Percentiles rank a stretch among this genome's conserved stretches.
Evolutionary conservation across 1,140 invertebrate genomes (phyloP).

Genomic region (Eupristina koningsbergeri): DNA sequence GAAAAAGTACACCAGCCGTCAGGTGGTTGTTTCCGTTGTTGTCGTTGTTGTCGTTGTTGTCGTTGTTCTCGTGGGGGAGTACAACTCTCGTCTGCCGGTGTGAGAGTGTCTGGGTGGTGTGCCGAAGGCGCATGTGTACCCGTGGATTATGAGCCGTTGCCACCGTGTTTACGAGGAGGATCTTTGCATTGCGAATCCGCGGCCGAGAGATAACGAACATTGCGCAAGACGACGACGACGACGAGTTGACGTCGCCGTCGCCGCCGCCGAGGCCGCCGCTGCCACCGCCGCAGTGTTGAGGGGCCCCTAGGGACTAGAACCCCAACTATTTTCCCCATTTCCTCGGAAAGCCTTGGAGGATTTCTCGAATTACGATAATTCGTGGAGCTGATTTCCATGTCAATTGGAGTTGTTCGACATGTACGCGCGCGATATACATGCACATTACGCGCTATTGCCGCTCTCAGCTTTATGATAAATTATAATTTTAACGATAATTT

Average conservation of each 20-base stretch:
- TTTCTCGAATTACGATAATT: not conserved
- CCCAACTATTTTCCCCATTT: too few relatives aligned
- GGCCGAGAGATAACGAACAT: constrained; percentile 23
- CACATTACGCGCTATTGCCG: not conserved
- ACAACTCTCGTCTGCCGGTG: too few relatives aligned
- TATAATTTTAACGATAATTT: not conserved
- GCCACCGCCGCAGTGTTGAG: not conserved
- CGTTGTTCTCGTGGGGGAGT: too few relatives aligned
- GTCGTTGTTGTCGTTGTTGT: too few relatives aligned
- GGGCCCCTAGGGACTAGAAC: not conserved
- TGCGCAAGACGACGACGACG: not conserved
- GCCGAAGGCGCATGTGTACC: not conserved
- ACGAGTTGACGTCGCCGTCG: too few relatives aligned
- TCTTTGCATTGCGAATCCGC: constrained; percentile 9
- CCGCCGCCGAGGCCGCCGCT: not conserved
- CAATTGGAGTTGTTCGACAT: not conserved
- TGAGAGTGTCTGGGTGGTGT: too few relatives aligned
- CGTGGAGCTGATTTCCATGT: not conserved
- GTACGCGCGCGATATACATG: not conserved
- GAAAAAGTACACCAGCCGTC: too few relatives aligned
- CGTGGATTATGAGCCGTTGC: constrained; percentile 59
- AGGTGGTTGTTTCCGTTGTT: too few relatives aligned
- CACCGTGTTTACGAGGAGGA: constrained; percentile 55
- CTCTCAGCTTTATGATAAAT: not conserved
- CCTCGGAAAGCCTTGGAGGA: not conserved